phyloP scores from a whole-genome alignment of 2,797 vertebrate species.

The Astyanax mexicanus region DNA sequence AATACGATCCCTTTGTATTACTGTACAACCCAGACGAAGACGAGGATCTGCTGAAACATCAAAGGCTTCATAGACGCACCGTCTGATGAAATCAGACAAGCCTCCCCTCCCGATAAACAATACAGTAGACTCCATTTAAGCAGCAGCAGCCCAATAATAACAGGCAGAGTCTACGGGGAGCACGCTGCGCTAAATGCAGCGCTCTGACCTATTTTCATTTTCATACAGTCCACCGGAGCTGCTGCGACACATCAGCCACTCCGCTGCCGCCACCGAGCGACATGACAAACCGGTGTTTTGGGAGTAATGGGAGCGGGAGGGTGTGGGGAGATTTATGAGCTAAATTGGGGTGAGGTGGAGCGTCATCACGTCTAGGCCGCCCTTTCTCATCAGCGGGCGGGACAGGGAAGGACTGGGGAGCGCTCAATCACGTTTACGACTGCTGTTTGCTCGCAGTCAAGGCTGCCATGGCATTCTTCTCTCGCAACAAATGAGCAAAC shows the following conservation, averaged over 20 bases:
- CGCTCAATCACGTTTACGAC: constrained; percentile 75
- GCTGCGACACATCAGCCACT: not conserved
- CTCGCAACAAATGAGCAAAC: constrained; percentile 15
- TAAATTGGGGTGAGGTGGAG: constrained; percentile 1
- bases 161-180: constrained; percentile 22
- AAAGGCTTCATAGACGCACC: not conserved
- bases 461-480: constrained; percentile 21
- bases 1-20: not conserved
- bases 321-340: constrained; percentile 32
- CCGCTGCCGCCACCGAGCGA: not conserved
- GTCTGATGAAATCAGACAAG: not conserved
- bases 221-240: not conserved
- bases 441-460: constrained; percentile 47
- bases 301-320: not conserved
- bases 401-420: constrained; percentile 62
- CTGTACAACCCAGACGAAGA: not conserved
- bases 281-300: constrained; percentile 4
- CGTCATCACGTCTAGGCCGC: not conserved
- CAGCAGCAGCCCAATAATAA: constrained; percentile 24
- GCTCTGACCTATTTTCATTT: constrained; percentile 41
- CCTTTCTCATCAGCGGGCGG: constrained; percentile 54
- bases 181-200: not conserved
- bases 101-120: constrained; percentile 9
- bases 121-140: constrained; percentile 18
- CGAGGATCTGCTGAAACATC: not conserved